phyloP scores from a whole-genome alignment of 2,888 invertebrate genomes.

The Andricus curvator region DNA sequence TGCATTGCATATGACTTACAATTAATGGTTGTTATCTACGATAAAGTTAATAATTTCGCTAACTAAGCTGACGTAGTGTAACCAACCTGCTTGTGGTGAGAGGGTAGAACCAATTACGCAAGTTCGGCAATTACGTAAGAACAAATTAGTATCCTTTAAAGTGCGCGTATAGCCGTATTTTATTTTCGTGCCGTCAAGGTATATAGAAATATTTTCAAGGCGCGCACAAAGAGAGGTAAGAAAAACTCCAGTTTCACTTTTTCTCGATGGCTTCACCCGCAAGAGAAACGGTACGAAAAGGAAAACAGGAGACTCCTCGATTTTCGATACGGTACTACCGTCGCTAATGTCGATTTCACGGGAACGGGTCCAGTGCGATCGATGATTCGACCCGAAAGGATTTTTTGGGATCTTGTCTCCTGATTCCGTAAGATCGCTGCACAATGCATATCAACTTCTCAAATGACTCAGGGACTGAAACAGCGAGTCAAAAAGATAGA shows the following conservation, averaged over 20 bases:
- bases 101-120: constrained; percentile 74
- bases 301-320: constrained; percentile 22
- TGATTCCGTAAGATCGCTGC: constrained; percentile 1
- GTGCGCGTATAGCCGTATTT: constrained; percentile 47
- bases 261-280: constrained; percentile 26
- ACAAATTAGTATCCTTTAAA: constrained; percentile 58
- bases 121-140: constrained; percentile 67
- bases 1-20: constrained; percentile 45
- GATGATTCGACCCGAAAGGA: constrained; percentile 36
- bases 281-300: constrained; percentile 10
- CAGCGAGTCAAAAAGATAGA: constrained; percentile 48
- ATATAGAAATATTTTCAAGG: constrained; percentile 32
- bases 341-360: constrained; percentile 44
- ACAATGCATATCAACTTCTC: constrained; percentile 26
- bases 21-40: constrained; percentile 61
- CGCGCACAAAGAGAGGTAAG: constrained; percentile 42
- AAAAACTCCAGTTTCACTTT: constrained; percentile 44
- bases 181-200: constrained; percentile 46
- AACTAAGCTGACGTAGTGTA: constrained; percentile 59
- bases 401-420: background rate
- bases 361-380: constrained; percentile 42
- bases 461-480: constrained; percentile 47
- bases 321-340: constrained; percentile 39
- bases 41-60: constrained; percentile 59
- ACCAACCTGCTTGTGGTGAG: constrained; percentile 75